Base-by-base conservation (phyloP, 2,797 vertebrate genomes). In the Poecilia gillii region DNA sequence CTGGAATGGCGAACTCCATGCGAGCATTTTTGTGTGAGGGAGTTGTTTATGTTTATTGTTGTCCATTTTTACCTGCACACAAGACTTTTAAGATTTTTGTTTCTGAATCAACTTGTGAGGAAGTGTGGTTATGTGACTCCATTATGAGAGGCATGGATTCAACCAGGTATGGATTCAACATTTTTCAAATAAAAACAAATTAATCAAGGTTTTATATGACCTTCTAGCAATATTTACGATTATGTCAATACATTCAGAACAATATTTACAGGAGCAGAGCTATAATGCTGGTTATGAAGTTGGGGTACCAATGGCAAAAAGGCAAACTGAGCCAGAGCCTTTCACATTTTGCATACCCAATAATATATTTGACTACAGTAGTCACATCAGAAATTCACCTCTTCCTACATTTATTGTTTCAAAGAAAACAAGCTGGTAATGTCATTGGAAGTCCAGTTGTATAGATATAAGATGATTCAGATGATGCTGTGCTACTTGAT, bases 401-500 rank as follows among this genome's bases (percentile, higher is more conserved):
- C 68, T 71, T 71, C 25, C 4, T 13, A 31, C 68, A 71, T 45
- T 43, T 2, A 45, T 28, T 28, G 28, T 33, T 28, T 62, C 11
- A 62, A 62, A 62, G 5, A 62, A 16, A 68, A 25, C 8, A 68
- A 68, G 25, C 36, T 41, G 20, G 64, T 41, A 41, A 68, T 41
- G 0, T 1, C 33, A 20, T 68, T 25, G 12, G 6, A 13, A 90
- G 89, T 75, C 70, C 72, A 83, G 49, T 82, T 87, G 86, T 79
- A 83, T 78, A 74, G 83, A 87, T 3, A 9, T 53, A 53, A 81
- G 86, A 91, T 70, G 77, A 79, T 89, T 93, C 92, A 94, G 87
- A 90, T 92, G 90, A 90, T 89, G 81, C 84, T 73, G 11, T 87
- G 92, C 89, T 88, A 88, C 74, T 81, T 75, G 68, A 80, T 86